Evolutionary conservation across 2,888 invertebrate genomes (phyloP), one percentile per base, ranked within the genome.

Genomic region (Metellina segmentata): DNA sequence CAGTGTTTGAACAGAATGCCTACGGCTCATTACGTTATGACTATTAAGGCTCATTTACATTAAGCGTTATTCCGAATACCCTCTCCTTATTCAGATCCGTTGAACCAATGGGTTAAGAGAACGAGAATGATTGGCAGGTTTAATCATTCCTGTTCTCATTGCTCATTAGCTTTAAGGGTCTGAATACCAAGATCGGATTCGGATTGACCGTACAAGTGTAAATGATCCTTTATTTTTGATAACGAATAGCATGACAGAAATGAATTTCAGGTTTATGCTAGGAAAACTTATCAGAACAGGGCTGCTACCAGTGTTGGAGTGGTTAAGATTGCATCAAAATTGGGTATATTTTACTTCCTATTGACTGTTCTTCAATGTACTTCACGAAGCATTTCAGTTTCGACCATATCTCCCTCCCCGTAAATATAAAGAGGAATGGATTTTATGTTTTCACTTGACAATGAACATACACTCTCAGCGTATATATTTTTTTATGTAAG

Each of bases 371-470:
- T 61, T 61, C 61, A 61, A 16, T 61, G 61, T 61, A 61, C 61
- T 61, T 61, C 61, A 16, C 61, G 11, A 11, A 16, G 61, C 16
- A 16, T 13, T 61, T 8, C 9, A 11, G 61, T 16, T 61, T 16
- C 16, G 61, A 61, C 61, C 61, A 61, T 61, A 61, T 61, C 19
- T n/a, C 70, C 49, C 81, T 70, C 70, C 69, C 61, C n/a, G 48
- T 48, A 70, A n/a, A 69, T 72, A 53, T 51, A 83, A 53, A 72
- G 83, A 74, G 61, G 75, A 85, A 74, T 85, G 52, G 74, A 85
- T 83, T 83, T 83, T 83, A 83, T 87, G 79, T 77, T 87, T 87
- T 87, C 87, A 87, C 87, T 79, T 79, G 79, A 81, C 87, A 87
- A 87, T 87, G 79, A 87, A 87, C 87, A 87, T 87, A 87, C 87